These are phyloP conservation scores for Amphiprion ocellaris DNA, from an alignment of 2,113 vertebrate species.

Conservation along the genomic window DNA sequence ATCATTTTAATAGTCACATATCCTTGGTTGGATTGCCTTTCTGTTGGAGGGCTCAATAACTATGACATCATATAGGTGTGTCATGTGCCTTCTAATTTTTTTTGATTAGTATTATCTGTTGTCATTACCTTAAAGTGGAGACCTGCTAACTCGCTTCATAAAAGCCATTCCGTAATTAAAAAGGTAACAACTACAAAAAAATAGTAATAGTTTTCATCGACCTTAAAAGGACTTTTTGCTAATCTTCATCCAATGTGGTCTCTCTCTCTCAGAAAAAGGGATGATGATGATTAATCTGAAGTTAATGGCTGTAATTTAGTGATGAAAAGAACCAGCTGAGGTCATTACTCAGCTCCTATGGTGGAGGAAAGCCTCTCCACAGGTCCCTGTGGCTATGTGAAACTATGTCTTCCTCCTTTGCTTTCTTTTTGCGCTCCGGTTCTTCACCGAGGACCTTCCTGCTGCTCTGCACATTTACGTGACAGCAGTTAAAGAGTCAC, in stretches of 20 bases:
- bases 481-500: not conserved
- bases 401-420: constrained; percentile 33
- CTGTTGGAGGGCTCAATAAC: not conserved
- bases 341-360: constrained; percentile 40
- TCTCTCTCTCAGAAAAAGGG: constrained; percentile 15
- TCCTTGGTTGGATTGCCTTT: not conserved
- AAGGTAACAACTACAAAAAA: not conserved
- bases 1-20: too few species aligned
- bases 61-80: not conserved
- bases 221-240: not conserved
- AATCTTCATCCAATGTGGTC: constrained; percentile 25
- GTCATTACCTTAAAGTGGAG: not conserved
- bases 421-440: constrained; percentile 14
- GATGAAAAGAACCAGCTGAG: constrained; percentile 57
- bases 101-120: not conserved
- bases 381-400: constrained; percentile 38
- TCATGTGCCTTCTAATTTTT: not conserved
- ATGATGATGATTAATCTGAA: constrained; percentile 55
- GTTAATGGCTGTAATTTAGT: constrained; percentile 56
- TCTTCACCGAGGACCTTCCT: constrained; percentile 10
- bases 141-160: not conserved
- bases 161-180: not conserved
- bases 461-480: not conserved
- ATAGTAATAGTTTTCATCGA: constrained; percentile 6
- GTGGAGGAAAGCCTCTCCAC: constrained; percentile 21